Evolutionary conservation across 2,113 vertebrate species (phyloP).

Genomic region (Pelmatolapia mariae): DNA sequence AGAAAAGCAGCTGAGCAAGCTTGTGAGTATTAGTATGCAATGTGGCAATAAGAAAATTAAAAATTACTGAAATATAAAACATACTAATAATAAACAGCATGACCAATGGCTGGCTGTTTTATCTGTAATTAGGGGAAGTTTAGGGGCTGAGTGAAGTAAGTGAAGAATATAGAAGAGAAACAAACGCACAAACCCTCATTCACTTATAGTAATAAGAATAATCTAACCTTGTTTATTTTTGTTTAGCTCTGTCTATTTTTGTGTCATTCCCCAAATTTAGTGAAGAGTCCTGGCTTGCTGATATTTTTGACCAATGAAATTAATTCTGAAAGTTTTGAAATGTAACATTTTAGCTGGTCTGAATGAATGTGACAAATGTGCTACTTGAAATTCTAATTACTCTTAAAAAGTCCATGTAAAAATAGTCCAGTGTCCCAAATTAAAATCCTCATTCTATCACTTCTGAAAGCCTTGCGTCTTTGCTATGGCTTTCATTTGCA

Average conservation of each 20-base stretch:
- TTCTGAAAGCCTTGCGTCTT: neutral
- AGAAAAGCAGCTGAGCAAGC: neutral
- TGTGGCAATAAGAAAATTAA: neutral
- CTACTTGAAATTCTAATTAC: neutral
- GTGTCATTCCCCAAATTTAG: neutral
- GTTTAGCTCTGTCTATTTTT: neutral
- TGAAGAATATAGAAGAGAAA: neutral
- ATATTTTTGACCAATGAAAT: neutral
- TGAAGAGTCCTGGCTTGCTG: neutral
- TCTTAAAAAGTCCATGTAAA: neutral
- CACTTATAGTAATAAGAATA: neutral
- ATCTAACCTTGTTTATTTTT: neutral
- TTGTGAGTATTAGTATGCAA: neutral
- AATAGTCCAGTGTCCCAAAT: neutral
- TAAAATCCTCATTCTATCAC: neutral
- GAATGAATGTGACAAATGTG: neutral
- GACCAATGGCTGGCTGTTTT: neutral
- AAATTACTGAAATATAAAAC: neutral
- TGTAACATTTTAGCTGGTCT: neutral
- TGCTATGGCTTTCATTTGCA: neutral
- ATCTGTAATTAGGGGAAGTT: neutral
- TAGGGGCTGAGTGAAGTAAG: neutral
- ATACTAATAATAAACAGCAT: neutral
- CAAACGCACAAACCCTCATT: neutral
- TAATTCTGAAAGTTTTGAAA: neutral